Evolutionary conservation across 2,797 vertebrate genomes (phyloP), one percentile per base, ranked within the genome.

Genomic region (Melanotaenia parkinsoni): DNA sequence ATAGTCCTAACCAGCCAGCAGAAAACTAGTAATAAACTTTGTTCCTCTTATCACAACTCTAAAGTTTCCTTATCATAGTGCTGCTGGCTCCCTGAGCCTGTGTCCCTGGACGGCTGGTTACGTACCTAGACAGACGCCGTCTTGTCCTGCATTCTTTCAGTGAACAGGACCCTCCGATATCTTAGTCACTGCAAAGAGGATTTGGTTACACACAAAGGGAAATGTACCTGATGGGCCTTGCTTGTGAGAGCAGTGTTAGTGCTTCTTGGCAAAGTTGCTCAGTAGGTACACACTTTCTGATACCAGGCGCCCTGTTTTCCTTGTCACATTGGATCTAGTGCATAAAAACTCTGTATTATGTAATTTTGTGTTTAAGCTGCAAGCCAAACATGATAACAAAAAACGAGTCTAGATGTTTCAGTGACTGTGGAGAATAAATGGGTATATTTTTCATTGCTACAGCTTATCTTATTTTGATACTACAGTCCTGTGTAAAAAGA

Each of bases 121-220:
- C 64, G 70, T 83, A 85, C 87, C 72, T 85, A 94, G 93, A 94
- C 94, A 90, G 94, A 94, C 89, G 92, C 80, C 90, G 88, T 91
- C 88, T 90, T 92, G 92, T 95, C 91, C 90, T 85, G 89, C 89
- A 93, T 94, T 94, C 92, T 89, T 92, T 83, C 83, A 63, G 76
- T 71, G 81, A 92, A 92, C 85, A 87, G 82, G 89, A 92, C 90
- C 89, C 88, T 84, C 71, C 58, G 71, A 91, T 89, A 91, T 88
- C 81, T 89, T 67, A 78, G 76, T 84, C 79, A 74, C 75, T 61
- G 77, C 77, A 79, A 78, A 24, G 50, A 53, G 71, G 88, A 88
- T 95, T 92, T 64, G 63, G 94, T 94, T 95, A 86, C 90, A 76
- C 71, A 84, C 82, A 85, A 82, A 80, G 71, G 81, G 73, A 88